Evolutionary conservation across 2,888 invertebrate species (phyloP), one percentile per base, ranked within the genome.

Genomic region (Stictocephala bisonia): DNA sequence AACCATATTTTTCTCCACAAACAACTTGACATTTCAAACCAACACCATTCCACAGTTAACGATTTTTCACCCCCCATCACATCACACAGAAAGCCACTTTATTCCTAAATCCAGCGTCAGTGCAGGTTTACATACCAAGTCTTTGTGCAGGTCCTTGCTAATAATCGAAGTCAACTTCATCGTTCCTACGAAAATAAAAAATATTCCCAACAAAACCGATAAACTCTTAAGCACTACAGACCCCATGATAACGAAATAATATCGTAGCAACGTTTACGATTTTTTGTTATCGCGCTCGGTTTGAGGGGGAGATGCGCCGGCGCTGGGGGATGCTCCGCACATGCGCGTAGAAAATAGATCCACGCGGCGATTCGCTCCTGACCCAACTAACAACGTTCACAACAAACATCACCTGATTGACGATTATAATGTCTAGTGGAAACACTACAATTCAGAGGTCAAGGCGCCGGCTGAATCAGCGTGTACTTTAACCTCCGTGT

Each of bases 81-180:
- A 22, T 20, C 44, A 74, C 41, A 60, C 22, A 20, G 9, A 11
- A 9, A 13, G 44, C 22, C 41, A 51, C 48, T 69, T 18, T n/a
- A n/a, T n/a, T n/a, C n/a, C n/a, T n/a, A n/a, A n/a, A n/a, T n/a
- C n/a, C n/a, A n/a, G n/a, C n/a, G n/a, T n/a, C n/a, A n/a, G n/a
- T n/a, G n/a, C n/a, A n/a, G 58, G 11, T 13, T 24, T 73, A 85
- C 93, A 91, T 85, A 97, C 97, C 92, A 97, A 89, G 86, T 97
- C 97, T 88, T 95, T 96, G 85, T 97, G 97, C 77, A 97, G 89
- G 85, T 97, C 97, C 87, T 95, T 95, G 81, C 95, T 97, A 79
- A 97, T 90, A 81, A 92, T 90, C 78, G 96, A 95, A 76, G 96
- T 93, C 77, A 97, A 85, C 86, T 97, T 97, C 82, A 97, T 92